These are phyloP conservation scores for Parapsyche elsis DNA, from an alignment of 1,140 invertebrate species.

Conservation along the genomic window DNA sequence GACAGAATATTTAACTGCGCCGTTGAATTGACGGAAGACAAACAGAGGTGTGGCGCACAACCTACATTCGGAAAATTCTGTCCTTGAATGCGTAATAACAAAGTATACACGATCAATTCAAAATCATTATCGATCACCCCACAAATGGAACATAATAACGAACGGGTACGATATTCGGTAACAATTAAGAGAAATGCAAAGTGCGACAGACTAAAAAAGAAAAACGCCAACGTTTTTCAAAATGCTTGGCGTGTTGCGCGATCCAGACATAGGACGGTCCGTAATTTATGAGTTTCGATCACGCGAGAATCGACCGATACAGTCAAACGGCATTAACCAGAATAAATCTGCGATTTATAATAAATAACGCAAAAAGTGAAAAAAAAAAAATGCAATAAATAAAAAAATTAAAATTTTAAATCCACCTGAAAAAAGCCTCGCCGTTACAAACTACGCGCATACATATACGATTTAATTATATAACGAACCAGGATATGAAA, in stretches of 20 bases:
- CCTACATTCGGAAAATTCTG: not conserved
- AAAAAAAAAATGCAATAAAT: too few relatives aligned
- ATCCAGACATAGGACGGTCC: not conserved
- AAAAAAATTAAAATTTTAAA: too few relatives aligned
- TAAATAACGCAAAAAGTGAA: too few relatives aligned
- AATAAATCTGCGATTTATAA: too few relatives aligned
- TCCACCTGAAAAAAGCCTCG: too few relatives aligned
- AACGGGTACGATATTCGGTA: not conserved
- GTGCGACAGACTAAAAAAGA: not conserved
- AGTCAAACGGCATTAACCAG: not conserved
- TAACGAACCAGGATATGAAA: too few relatives aligned
- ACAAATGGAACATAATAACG: not conserved
- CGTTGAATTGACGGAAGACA: not conserved
- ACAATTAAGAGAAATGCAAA: not conserved
- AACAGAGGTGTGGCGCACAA: slow-evolving; percentile 8
- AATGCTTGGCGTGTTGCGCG: not conserved
- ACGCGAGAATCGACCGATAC: not conserved
- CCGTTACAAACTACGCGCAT: too few relatives aligned
- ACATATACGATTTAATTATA: too few relatives aligned
- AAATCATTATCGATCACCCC: not conserved
- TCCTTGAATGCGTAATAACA: not conserved
- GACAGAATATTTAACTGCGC: slow-evolving; percentile 8
- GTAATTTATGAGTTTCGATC: not conserved
- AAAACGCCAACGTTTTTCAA: not conserved
- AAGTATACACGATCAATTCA: not conserved